Evolutionary conservation across 2,888 invertebrate species (phyloP), one percentile per base, ranked within the genome.

Genomic region (Cantharis nigra): DNA sequence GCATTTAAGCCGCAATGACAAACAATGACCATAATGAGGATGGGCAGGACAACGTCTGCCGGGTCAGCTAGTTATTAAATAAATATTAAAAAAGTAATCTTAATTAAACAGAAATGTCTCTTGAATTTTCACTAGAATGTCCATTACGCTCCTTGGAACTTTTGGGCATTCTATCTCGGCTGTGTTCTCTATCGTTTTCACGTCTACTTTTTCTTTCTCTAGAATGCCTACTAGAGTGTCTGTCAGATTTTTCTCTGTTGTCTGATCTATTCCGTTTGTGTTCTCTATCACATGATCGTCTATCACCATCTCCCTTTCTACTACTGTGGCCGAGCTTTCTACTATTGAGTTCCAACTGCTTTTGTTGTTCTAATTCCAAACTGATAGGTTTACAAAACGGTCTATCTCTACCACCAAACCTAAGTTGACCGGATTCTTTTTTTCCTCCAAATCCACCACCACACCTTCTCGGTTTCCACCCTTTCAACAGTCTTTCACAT

Each of bases 391-490:
- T 92, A 82, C 90, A 92, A 85, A 95, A 97, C 0, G 95, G 96
- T 82, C 95, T 89, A 74, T 94, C 94, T 82, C 92, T 91, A 69
- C 97, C 94, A 1, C 97, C 97, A 89, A 97, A 97, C 78, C 97
- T 88, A 64, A 97, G 89, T 85, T 97, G 97, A 0, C 97, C 97
- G 0, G 97, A 94, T 87, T 96, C 95, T 84, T 95, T 96, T 81
- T 91, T 92, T 0, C 97, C 97, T 3, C 96, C 96, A 85, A 96
- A 94, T 13, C 97, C 97, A 14, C 97, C 97, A 3, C 97, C 97
- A 7, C 97, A 89, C 80, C 97, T 89, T 80, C 97, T 90, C 3
- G 97, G 97, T 85, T 93, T 92, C 97, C 97, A 97, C 1, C 96
- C 96, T 76, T 90, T 90, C 83, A 96, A 86, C 9, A 88, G 85